Evolutionary conservation across 2,888 invertebrate species (phyloP), one percentile per base, ranked within the genome.

Genomic region (Caradrina clavipalpis): DNA sequence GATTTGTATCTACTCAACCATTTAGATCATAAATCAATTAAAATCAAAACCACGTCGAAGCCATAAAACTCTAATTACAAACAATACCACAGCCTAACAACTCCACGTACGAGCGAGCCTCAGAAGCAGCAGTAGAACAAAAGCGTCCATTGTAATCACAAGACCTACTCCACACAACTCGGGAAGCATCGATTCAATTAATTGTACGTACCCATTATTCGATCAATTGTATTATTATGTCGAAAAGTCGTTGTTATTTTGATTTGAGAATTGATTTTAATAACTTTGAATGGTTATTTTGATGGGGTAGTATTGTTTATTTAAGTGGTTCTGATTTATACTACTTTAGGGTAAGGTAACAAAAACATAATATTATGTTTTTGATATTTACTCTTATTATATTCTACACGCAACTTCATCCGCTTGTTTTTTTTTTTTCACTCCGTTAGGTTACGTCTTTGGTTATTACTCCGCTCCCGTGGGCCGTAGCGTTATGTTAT

Each of bases 151-250:
- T 76, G 70, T 69, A 45, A 60, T 73, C 49, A 47, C 61, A 73
- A 80, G 77, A 68, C 76, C 80, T 63, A 74, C 66, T 66, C 70
- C 66, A 70, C 71, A 59, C 61, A 53, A 71, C 80, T 77, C 67
- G 62, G 49, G 26, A 70, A 75, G 67, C 69, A 74, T 57, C 77
- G 69, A 75, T 77, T 78, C 61, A 80, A 81, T 83, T 81, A 83
- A 76, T 80, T 73, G 68, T 62, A 65, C 42, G 69, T 21, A 59
- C 73, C 62, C 53, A 70, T 74, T 69, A 73, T 75, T 63, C 68
- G 71, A 75, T 68, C 63, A 76, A 64, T 75, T 72, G 81, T 73
- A 63, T 57, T 80, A 55, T 70, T 68, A 65, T 39, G 55, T 67
- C 49, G 60, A 57, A 70, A 65, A 51, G 50, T 73, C 15, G 65